These are phyloP conservation scores for Athalia cordata DNA, from an alignment of 2,888 invertebrate species.

Conservation along the genomic window DNA sequence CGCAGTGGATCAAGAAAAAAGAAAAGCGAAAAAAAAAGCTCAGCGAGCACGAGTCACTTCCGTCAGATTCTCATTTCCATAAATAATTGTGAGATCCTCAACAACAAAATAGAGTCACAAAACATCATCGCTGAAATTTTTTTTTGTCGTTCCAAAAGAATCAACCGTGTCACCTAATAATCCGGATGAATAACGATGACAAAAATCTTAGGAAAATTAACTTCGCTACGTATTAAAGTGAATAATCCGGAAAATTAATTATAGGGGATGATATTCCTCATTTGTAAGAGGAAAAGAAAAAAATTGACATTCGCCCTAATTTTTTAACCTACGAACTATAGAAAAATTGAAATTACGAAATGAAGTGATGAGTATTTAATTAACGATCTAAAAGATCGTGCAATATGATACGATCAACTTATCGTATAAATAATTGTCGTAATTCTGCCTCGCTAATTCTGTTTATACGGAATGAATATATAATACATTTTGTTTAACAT, in stretches of 20 bases:
- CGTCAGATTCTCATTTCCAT: no score
- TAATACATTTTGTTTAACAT: slow-evolving; percentile 26
- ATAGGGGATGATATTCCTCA: no score
- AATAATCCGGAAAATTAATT: background rate
- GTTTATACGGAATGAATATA: background rate
- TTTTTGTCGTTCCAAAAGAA: background rate
- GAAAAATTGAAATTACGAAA: no score
- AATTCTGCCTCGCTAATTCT: background rate
- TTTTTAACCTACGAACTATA: no score
- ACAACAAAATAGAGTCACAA: background rate
- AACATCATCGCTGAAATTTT: background rate
- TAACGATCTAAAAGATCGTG: background rate
- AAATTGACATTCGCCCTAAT: no score
- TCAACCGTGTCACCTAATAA: slow-evolving; percentile 10
- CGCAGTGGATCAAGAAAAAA: background rate
- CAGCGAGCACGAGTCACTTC: no score
- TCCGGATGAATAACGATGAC: slow-evolving; percentile 21
- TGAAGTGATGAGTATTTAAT: no score
- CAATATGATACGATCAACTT: background rate
- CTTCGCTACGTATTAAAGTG: background rate
- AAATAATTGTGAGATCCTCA: background rate
- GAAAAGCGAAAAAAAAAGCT: slow-evolving; percentile 5
- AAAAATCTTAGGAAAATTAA: background rate
- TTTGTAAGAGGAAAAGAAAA: no score
- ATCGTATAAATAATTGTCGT: background rate